Conservation (phyloP, 2,113 vertebrate species). For the Callionymus lyra region DNA sequence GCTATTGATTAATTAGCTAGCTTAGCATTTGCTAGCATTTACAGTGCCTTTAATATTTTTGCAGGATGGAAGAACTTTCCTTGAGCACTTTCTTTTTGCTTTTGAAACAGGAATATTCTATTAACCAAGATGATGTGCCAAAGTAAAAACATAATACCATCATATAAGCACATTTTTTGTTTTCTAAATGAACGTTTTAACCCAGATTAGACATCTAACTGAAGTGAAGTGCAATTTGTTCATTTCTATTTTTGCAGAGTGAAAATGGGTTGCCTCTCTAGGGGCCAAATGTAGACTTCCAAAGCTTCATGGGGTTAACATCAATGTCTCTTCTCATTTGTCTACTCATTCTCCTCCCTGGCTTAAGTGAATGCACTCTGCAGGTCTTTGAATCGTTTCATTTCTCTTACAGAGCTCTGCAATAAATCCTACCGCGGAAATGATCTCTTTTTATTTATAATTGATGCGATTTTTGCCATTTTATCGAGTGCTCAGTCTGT, state of each 20-base stretch:
- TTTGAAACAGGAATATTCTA: too few species aligned
- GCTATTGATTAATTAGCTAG: too few species aligned
- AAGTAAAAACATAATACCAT: too few species aligned
- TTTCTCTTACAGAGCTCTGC: constrained; percentile 6
- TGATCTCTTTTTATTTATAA: constrained; percentile 18
- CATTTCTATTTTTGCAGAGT: constrained; percentile 6
- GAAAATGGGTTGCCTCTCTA: constrained; percentile 17
- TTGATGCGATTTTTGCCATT: constrained; percentile 9
- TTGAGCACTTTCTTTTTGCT: too few species aligned
- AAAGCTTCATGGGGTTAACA: not conserved
- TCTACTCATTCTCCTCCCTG: constrained; percentile 9
- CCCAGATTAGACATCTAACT: too few species aligned
- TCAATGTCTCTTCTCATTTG: constrained; percentile 7
- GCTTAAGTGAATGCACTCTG: constrained; percentile 14
- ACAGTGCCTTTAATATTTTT: too few species aligned
- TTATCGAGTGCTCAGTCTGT: constrained; percentile 15
- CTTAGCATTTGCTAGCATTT: too few species aligned
- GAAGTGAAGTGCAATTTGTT: too few species aligned
- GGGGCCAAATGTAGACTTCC: constrained; percentile 38
- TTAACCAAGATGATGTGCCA: too few species aligned
- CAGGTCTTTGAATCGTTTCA: constrained; percentile 12
- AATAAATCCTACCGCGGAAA: constrained; percentile 20
- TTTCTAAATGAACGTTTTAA: too few species aligned
- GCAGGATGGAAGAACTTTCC: too few species aligned
- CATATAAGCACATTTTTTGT: too few species aligned